phyloP scores from a whole-genome alignment of 2,113 vertebrate species.

The Stictonetta naevosa region DNA sequence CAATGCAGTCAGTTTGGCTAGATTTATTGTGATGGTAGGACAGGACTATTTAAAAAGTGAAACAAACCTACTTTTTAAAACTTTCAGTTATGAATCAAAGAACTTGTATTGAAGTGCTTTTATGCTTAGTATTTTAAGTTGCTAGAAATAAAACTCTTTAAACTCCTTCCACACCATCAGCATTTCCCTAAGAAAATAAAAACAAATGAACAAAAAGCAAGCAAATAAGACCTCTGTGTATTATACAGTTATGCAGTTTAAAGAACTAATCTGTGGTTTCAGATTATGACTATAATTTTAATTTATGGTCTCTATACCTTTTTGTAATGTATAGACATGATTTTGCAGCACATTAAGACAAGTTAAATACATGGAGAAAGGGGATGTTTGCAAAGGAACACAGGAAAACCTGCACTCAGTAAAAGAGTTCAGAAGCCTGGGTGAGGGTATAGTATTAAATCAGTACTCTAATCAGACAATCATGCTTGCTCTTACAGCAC shows the following conservation, averaged over 20 bases:
- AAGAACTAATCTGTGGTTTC: not conserved
- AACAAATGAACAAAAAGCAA: not conserved
- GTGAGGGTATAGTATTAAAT: not conserved
- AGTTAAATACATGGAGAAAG: not conserved
- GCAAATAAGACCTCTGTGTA: not conserved
- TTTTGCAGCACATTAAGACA: not conserved
- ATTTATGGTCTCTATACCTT: not conserved
- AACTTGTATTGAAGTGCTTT: not conserved
- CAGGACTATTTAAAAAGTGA: not conserved
- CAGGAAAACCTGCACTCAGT: not conserved
- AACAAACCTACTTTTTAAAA: not conserved
- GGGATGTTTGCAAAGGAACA: not conserved
- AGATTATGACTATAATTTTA: not conserved
- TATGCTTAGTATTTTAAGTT: not conserved
- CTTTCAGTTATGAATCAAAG: not conserved
- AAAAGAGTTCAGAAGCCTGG: not conserved
- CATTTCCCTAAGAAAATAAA: not conserved
- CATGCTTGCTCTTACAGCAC: not conserved
- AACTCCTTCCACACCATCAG: not conserved
- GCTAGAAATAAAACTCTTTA: not conserved
- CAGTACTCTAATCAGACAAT: not conserved
- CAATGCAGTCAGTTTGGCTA: not conserved
- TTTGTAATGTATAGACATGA: not conserved
- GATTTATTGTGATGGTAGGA: not conserved
- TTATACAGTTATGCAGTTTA: not conserved